Base-by-base conservation (phyloP, 2,113 vertebrate genomes). In the Caloenas nicobarica region DNA sequence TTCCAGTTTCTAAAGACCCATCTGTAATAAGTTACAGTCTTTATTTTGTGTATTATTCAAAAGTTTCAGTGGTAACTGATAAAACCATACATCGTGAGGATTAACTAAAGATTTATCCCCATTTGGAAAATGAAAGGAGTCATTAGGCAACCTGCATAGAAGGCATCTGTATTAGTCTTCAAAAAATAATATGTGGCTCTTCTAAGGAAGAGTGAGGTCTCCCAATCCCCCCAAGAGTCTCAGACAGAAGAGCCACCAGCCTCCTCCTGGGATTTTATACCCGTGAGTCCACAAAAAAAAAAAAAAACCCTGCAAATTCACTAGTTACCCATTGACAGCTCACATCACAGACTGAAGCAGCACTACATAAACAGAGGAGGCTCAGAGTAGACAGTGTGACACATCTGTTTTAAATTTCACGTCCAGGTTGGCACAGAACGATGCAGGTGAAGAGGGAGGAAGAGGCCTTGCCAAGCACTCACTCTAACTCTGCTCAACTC, bases 311-410 rank as follows among this genome's bases (percentile, higher is more conserved):
- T 77, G 29, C 64, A 58, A 44, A 78, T 26, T 57, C 28, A 33
- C 31, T n/a, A 18, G 24, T 28, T 25, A 60, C 16, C 9, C 1
- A 28, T 1, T 71, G 64, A 33, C 48, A 48, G 40, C 22, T 80
- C 33, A 1, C 11, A 73, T 28, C 80, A 25, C 28, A 11, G 40
- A 57, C 34, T 1, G 2, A 65, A 82, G 53, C 7, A 56, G 73
- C 38, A 7, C 29, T 3, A 6, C 1, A 1, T 3, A 22, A 51
- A 46, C 0, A 0, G 17, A 70, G 64, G 42, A 78, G 26, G 60
- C 42, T 9, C 33, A 28, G 38, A n/a, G 60, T 57, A 87, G 46
- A 28, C 14, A 23, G 8, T 2, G 48, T 1, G 18, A 70, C 21
- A 1, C 2, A 5, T 29, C 21, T 18, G 31, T 42, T 36, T 26